Percentiles rank a stretch among this genome's conserved stretches.
Conservation (phyloP, 2,797 vertebrate species). For the Poeciliopsis turneri region DNA sequence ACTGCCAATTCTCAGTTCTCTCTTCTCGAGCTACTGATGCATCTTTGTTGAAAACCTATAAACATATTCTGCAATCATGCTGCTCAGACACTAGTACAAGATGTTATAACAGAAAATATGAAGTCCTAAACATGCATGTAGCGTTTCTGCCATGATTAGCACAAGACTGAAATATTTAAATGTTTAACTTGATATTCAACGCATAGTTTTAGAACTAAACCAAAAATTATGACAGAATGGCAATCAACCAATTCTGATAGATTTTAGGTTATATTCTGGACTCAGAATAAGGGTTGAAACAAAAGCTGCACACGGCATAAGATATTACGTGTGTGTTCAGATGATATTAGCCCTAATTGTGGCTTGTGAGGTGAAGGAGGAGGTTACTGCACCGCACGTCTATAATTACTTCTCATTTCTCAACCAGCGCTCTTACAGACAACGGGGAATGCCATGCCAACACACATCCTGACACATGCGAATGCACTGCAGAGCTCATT, state of each 20-base stretch:
- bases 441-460: slow-evolving; percentile 60
- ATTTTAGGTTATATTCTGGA: slow-evolving; percentile 39
- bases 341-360: slow-evolving; percentile 67
- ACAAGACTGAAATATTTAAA: background rate
- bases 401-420: slow-evolving; percentile 79
- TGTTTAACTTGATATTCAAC: background rate
- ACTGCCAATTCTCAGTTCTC: background rate
- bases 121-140: background rate
- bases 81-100: background rate
- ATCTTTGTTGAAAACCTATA: background rate
- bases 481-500: slow-evolving; percentile 46
- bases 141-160: background rate
- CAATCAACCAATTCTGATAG: slow-evolving; percentile 23
- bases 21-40: background rate
- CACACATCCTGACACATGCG: slow-evolving; percentile 41
- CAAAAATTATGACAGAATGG: slow-evolving; percentile 4
- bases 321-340: slow-evolving; percentile 34
- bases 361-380: slow-evolving; percentile 66
- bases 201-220: background rate
- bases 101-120: background rate
- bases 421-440: slow-evolving; percentile 64
- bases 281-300: slow-evolving; percentile 24
- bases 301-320: slow-evolving; percentile 31
- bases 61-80: background rate
- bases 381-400: slow-evolving; percentile 72